Conservation (phyloP, 2,113 vertebrate species). For the Rhynchopsitta pachyrhyncha region DNA sequence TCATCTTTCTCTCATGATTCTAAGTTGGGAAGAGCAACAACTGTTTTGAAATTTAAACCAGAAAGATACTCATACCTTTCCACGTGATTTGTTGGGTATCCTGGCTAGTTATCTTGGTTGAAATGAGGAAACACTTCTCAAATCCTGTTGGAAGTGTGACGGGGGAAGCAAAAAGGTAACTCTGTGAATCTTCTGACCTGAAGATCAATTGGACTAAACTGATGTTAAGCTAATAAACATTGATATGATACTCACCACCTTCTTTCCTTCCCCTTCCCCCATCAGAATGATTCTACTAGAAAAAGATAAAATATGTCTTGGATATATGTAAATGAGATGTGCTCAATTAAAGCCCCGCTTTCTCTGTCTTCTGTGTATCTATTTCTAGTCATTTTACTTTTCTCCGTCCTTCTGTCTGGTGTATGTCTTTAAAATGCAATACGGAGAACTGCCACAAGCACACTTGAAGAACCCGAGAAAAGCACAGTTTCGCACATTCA, state of each 20-base stretch:
- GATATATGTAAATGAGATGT: not conserved
- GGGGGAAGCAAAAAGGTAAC: not conserved
- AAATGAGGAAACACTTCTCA: slow-evolving; percentile 22
- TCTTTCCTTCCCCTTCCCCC: not conserved
- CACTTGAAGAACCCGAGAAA: slow-evolving; percentile 14
- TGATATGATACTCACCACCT: not conserved
- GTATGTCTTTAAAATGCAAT: slow-evolving; percentile 7
- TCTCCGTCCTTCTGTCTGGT: not conserved
- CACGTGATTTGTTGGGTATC: not conserved
- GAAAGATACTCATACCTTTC: not conserved
- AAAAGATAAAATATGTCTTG: not conserved
- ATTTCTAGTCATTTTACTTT: not conserved
- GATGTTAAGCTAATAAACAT: not conserved
- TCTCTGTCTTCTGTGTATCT: not conserved
- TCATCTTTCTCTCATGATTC: not conserved
- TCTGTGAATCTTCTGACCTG: not conserved
- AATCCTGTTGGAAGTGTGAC: not conserved
- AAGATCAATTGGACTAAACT: not conserved
- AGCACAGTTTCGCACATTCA: slow-evolving; percentile 34
- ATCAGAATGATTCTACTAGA: not conserved
- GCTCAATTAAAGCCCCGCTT: not conserved
- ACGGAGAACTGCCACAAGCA: not conserved
- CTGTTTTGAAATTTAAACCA: slow-evolving; percentile 58
- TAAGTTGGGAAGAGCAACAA: slow-evolving; percentile 47
- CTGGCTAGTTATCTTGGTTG: not conserved